Base-by-base conservation (phyloP, 2,888 invertebrate genomes). In the Amphipyra tragopoginis region DNA sequence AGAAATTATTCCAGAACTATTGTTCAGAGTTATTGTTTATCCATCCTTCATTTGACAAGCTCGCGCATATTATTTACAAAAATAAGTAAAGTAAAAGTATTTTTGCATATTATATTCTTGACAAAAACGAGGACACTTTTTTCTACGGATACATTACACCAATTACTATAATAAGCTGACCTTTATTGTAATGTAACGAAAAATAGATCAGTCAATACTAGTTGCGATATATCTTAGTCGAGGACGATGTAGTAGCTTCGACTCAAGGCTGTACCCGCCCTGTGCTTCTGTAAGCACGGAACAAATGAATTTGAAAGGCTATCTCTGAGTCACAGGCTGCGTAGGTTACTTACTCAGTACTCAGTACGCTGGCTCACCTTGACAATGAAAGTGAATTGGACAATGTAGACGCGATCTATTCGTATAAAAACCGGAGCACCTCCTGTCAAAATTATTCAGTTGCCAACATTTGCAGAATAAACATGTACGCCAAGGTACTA, bases 401-500 rank as follows among this genome's bases (percentile, higher is more conserved):
- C 87, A 87, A 79, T 87, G 82, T 84, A 81, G 80, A 82, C 82
- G 77, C 83, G 81, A 83, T 83, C 82, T 86, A 85, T 84, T 81
- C 77, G 86, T 94, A 94, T 94, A 94, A 92, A 94, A 93, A 94
- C 92, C 86, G 81, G 89, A 88, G 92, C 91, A 90, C 86, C 86
- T 81, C 85, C 81, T 85, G 77, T 79, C 81, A 80, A 91, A 89
- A 93, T 90, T 94, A 94, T 93, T 94, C 94, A 94, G 94, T 94
- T 93, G 78, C 93, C 94, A 93, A 90, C 92, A 85, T 86, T 89
- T 89, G 83, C 85, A 88, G 86, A 85, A 91, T 84, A 90, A 94
- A 93, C 94, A 94, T 94, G 94, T 94, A 90, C 94, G 92, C 94
- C 82, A 94, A 94, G 94, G 94, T 94, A 69, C 51, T 80, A 75